A percentile compares a stretch with the other conserved stretches of the same genome.
Evolutionary conservation across 2,888 invertebrate genomes (phyloP).

Genomic region (Neocrepidodera transversa): DNA sequence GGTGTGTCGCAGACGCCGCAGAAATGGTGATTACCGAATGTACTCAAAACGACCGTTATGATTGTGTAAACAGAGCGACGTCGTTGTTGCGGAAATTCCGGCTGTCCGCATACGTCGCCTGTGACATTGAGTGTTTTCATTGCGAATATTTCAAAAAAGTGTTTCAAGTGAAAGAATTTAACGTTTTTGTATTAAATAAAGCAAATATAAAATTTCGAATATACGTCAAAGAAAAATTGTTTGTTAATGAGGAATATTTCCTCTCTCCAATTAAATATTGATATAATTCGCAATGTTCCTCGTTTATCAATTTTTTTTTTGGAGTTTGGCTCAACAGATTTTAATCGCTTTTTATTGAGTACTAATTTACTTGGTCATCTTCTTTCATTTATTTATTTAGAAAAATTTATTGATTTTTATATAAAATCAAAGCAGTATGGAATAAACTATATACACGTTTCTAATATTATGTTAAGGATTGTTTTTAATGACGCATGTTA

Average conservation of each 20-base stretch:
- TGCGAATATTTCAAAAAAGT: slow-evolving; percentile 7
- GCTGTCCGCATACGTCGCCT: background rate
- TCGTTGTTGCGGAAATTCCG: slow-evolving; percentile 18
- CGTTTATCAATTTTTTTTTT: no score
- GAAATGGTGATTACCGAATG: slow-evolving; percentile 27
- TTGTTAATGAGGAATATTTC: background rate
- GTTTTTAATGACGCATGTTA: no score
- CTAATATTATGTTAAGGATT: no score
- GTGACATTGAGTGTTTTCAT: slow-evolving; percentile 14
- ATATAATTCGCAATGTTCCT: background rate
- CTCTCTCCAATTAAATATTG: background rate
- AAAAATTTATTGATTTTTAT: no score
- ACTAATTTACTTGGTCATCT: no score
- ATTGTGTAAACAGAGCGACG: slow-evolving; percentile 22
- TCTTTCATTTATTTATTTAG: no score
- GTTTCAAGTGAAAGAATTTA: slow-evolving; percentile 4
- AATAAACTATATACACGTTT: no score
- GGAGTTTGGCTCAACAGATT: no score
- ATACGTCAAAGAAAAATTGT: background rate
- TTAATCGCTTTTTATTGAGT: no score
- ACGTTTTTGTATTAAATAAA: background rate
- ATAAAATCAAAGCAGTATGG: no score
- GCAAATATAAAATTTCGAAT: background rate
- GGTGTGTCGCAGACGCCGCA: slow-evolving; percentile 15
- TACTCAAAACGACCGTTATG: slow-evolving; percentile 25